Evolutionary conservation across 2,113 vertebrate genomes (phyloP).

Genomic region (Atherinomorus stipes): DNA sequence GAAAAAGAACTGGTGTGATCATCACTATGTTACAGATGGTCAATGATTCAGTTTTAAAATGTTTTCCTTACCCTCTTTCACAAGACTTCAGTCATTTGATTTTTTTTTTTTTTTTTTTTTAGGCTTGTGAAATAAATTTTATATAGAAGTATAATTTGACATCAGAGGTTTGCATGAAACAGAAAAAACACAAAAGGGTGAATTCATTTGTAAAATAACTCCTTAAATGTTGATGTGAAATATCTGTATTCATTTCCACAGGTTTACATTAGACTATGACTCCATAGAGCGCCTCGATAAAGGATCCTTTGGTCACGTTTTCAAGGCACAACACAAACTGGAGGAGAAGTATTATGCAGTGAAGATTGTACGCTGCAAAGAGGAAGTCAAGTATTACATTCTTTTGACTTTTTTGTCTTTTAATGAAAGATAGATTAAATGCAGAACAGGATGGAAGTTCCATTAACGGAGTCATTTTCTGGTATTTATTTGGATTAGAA

Average conservation of each 20-base stretch:
- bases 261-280: conserved; percentile 76
- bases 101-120: no score
- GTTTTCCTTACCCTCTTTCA: no score
- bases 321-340: conserved; percentile 69
- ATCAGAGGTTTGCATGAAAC: background rate
- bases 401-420: background rate
- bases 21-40: no score
- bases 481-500: conserved; percentile 55
- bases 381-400: conserved; percentile 60
- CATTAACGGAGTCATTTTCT: background rate
- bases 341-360: conserved; percentile 66
- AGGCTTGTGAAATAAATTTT: no score
- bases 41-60: no score
- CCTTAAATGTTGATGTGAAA: no score
- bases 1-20: no score
- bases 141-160: no score
- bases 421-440: background rate
- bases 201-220: no score
- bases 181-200: no score
- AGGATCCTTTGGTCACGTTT: conserved; percentile 80
- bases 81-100: no score
- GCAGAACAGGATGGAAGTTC: background rate
- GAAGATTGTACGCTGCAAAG: conserved; percentile 72
- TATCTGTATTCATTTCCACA: conserved; percentile 27
- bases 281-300: conserved; percentile 58